phyloP scores from a whole-genome alignment of 2,797 vertebrate genomes.

The Molossus molossus region DNA sequence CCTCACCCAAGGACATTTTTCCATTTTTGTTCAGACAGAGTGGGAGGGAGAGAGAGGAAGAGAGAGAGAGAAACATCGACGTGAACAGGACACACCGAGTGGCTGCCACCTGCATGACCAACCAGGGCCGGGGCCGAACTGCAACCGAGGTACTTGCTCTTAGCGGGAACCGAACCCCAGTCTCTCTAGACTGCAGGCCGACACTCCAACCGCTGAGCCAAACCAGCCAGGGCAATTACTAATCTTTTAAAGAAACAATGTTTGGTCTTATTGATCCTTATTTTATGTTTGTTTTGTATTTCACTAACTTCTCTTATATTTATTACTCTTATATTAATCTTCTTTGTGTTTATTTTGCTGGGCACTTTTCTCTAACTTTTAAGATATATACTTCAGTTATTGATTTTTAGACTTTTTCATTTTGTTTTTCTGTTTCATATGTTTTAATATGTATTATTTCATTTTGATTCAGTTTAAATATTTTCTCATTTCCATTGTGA shows the following conservation, averaged over 20 bases:
- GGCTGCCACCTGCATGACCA: too few species aligned
- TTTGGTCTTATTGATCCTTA: neutral
- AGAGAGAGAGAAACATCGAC: too few species aligned
- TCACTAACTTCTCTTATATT: conserved; percentile 37
- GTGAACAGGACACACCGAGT: too few species aligned
- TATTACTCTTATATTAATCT: neutral
- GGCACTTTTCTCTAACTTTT: neutral
- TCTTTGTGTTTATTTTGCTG: conserved; percentile 5
- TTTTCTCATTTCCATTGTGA: conserved; percentile 34
- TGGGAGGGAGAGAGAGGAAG: too few species aligned
- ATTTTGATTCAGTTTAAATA: conserved; percentile 29
- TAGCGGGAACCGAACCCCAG: too few species aligned
- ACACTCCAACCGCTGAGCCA: too few species aligned
- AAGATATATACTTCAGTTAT: neutral
- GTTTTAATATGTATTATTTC: conserved; percentile 9
- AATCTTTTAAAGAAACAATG: neutral
- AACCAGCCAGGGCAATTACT: neutral
- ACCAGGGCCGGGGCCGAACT: too few species aligned
- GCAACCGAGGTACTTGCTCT: too few species aligned
- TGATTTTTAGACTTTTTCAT: neutral
- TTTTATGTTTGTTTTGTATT: conserved; percentile 26
- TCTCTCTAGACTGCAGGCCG: too few species aligned
- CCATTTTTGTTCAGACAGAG: too few species aligned
- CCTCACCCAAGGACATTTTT: too few species aligned
- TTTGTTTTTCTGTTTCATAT: neutral